Evolutionary conservation across 2,888 invertebrate genomes (phyloP).

Genomic region (Timandra comae): DNA sequence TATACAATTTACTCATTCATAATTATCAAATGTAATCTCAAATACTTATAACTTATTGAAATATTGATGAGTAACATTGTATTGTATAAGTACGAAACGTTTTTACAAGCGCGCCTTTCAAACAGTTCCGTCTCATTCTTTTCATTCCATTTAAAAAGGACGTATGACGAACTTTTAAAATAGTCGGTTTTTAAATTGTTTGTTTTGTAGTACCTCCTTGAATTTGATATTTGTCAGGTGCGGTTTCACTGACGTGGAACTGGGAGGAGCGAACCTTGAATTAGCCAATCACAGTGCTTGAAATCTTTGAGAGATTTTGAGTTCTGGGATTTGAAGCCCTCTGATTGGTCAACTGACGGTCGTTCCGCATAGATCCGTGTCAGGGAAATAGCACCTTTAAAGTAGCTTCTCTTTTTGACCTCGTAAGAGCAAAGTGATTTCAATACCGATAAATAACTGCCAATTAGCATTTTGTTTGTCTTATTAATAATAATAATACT

Average conservation of each 20-base stretch:
- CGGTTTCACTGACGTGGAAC: too few relatives aligned
- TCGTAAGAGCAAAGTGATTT: constrained; percentile 21
- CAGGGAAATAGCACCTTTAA: too few relatives aligned
- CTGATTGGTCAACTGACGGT: too few relatives aligned
- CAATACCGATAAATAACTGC: constrained; percentile 20
- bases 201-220: constrained; percentile 1
- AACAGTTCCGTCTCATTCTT: constrained; percentile 29
- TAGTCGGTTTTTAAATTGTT: background rate
- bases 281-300: too few relatives aligned
- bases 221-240: constrained; percentile 10
- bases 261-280: too few relatives aligned
- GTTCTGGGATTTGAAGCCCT: too few relatives aligned
- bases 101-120: constrained; percentile 16
- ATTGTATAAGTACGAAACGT: background rate
- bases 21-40: too few relatives aligned
- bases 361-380: background rate
- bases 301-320: too few relatives aligned
- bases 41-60: too few relatives aligned
- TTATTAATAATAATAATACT: too few relatives aligned
- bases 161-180: constrained; percentile 21
- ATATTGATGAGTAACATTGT: background rate
- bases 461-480: constrained; percentile 11
- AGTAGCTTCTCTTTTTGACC: constrained; percentile 10
- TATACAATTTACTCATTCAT: too few relatives aligned
- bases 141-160: constrained; percentile 24